Conservation (phyloP, 2,113 vertebrate species). For the Sturnira hondurensis region DNA sequence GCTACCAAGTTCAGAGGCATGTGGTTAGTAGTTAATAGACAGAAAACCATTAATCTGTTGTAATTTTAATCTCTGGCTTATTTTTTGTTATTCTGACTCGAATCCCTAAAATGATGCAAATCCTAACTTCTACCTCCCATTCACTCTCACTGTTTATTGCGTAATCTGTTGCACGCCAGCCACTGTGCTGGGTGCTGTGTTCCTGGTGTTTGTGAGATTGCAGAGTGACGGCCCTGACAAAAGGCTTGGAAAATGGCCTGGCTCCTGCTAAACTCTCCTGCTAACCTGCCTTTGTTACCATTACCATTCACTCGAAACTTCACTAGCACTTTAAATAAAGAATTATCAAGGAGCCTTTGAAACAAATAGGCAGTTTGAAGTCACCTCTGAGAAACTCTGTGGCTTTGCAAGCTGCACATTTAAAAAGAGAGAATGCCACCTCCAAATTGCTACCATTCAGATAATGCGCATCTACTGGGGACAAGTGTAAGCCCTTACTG, state of each 20-base stretch:
- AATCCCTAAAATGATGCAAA: not conserved
- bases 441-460: not conserved
- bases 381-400: not conserved
- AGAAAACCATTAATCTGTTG: not conserved
- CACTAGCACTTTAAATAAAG: not conserved
- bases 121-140: not conserved
- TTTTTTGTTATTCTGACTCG: not conserved
- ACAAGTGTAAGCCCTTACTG: not conserved
- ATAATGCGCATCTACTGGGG: not conserved
- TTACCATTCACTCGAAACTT: not conserved
- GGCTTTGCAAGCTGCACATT: not conserved
- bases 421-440: not conserved
- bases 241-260: not conserved
- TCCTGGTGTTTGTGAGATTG: not conserved
- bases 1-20: not conserved
- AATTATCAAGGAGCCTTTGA: not conserved
- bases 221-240: not conserved
- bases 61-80: not conserved
- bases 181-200: no score
- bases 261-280: not conserved
- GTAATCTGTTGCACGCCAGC: not conserved
- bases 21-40: not conserved
- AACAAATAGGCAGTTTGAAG: not conserved
- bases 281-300: not conserved
- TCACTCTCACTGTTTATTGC: not conserved